Evolutionary conservation across 2,797 vertebrate species (phyloP).

Genomic region (Tiaroga cobitis): DNA sequence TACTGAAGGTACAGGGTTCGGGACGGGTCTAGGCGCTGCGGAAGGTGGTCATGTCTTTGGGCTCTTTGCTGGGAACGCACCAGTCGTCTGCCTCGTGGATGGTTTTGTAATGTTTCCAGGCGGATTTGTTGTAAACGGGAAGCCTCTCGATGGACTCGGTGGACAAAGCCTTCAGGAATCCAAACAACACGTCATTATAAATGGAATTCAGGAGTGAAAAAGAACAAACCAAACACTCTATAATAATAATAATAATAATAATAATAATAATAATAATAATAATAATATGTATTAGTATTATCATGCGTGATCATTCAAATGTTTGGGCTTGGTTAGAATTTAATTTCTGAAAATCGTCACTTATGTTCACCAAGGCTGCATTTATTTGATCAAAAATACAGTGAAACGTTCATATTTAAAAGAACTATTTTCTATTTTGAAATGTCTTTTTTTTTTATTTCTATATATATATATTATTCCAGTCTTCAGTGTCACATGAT

Average conservation of each 20-base stretch:
- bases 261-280: too few species aligned
- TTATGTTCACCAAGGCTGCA: not conserved
- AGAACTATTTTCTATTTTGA: too few species aligned
- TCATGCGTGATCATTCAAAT: not conserved
- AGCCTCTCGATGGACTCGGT: constrained; percentile 96
- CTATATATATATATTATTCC: not conserved
- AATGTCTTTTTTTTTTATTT: too few species aligned
- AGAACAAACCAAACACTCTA: not conserved
- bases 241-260: too few species aligned
- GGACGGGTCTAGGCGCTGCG: constrained; percentile 82
- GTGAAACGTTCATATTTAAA: not conserved
- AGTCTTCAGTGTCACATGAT: not conserved
- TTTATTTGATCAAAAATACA: not conserved
- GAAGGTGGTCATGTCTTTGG: constrained; percentile 97
- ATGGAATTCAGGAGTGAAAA: not conserved
- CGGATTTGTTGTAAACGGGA: constrained; percentile 96
- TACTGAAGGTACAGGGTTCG: not conserved
- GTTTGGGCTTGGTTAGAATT: not conserved
- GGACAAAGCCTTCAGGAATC: constrained; percentile 86
- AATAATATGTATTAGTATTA: not conserved
- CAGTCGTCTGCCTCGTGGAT: constrained; percentile 96
- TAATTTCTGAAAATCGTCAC: not conserved
- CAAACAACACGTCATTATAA: not conserved
- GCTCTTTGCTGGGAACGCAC: constrained; percentile 96
- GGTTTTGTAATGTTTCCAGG: constrained; percentile 95